Base-by-base conservation (phyloP, 2,113 vertebrate genomes). In the Carassius carassius region DNA sequence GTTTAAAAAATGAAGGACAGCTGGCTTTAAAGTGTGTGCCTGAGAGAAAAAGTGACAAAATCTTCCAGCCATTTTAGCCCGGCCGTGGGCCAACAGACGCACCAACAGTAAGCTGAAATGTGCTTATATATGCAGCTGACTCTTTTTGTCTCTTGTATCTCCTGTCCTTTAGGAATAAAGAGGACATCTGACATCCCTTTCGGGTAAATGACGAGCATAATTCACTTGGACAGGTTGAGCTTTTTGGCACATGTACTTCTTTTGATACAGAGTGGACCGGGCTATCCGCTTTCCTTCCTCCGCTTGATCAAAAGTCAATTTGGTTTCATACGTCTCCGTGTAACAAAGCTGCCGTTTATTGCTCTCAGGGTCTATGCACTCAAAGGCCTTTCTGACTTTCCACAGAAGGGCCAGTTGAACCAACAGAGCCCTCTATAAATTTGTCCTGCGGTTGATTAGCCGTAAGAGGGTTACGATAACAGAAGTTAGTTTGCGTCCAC, bases 161-260 rank as follows among this genome's bases (percentile, higher is more conserved):
- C 56, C 23, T 78, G 58, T 72, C 78, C 79, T 81, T 81, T 54
- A 70, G 44, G 63, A 70, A 70, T 54, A 81, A 70, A 70, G 79
- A 81, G 63, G 80, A 85, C 78, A 85, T 76, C 63, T 78, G 54
- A 82, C 32, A 47, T 85, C 76, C 58, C 80, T 65, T 44, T 85
- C 25, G 16, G 35, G 44, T 25, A 51, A 16, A 32, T 65, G 35
- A 25, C 23, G 67, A 79, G n/a, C 13, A 0, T 88, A 83, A 88
- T 88, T 83, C n/a, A 63, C 37, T 16, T 41, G 58, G 87, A 88
- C 84, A 88, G 80, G 47, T 73, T 54, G 51, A 84, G 87, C 75
- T 83, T 85, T 88, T 75, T 83, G 84, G 75, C 60, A 58, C 84
- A 85, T 80, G 67, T 83, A 69, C 54, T 41, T 29, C 25, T 49